phyloP scores from a whole-genome alignment of 2,888 invertebrate species.

The Lypha dubia region DNA sequence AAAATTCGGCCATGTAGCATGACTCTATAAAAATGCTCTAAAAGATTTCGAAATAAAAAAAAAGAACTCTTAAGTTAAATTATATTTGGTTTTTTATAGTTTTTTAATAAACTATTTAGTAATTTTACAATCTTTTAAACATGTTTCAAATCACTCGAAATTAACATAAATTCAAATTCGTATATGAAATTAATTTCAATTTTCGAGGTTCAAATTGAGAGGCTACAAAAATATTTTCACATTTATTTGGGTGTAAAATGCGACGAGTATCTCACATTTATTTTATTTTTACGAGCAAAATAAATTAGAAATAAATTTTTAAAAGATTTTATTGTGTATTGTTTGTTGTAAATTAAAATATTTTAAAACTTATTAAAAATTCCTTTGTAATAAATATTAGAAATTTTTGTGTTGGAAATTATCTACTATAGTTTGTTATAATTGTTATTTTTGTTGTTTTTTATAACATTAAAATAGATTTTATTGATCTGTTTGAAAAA shows the following conservation, averaged over 20 bases:
- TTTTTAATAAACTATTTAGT: constrained; percentile 54
- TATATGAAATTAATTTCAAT: constrained; percentile 30
- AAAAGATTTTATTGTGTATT: constrained; percentile 16
- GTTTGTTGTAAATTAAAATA: constrained; percentile 1
- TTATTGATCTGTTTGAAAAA: constrained; percentile 4
- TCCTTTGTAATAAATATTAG: constrained; percentile 23
- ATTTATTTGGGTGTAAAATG: background rate
- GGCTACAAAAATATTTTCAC: background rate
- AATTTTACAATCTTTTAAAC: constrained; percentile 15
- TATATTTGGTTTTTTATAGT: constrained; percentile 33
- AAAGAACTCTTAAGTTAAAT: constrained; percentile 28
- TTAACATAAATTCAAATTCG: constrained; percentile 42
- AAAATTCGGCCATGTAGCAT: constrained; percentile 4
- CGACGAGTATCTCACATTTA: constrained; percentile 15
- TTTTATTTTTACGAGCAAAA: constrained; percentile 10
- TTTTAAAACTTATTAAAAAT: constrained; percentile 27
- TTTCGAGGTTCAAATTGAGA: constrained; percentile 12
- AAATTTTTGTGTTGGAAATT: background rate
- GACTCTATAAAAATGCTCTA: constrained; percentile 24
- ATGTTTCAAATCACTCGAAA: constrained; percentile 35
- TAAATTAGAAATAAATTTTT: constrained; percentile 29
- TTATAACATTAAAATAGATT: background rate
- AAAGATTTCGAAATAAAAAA: background rate
- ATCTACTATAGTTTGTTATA: no score
- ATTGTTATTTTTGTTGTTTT: constrained; percentile 13